A percentile compares a stretch with the other conserved stretches of the same genome.
Conservation (phyloP, 2,797 vertebrate species). For the Chrysocyon brachyurus region DNA sequence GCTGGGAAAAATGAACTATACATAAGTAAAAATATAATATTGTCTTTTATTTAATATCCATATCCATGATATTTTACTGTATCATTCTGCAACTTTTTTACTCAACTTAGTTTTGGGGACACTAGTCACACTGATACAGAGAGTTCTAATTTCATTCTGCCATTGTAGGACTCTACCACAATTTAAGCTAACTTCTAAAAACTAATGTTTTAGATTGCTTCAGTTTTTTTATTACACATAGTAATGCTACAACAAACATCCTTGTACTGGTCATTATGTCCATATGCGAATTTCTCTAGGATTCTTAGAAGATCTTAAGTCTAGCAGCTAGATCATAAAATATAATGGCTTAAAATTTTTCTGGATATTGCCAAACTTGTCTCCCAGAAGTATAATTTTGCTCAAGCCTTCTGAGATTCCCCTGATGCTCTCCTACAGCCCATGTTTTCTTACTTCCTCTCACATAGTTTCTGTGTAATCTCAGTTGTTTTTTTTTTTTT, state of each 20-base stretch:
- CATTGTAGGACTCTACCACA: neutral
- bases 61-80: too few species aligned
- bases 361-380: slow-evolving; percentile 12
- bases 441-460: neutral
- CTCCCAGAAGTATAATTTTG: neutral
- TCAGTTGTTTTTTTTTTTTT: neutral
- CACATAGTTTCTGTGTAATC: neutral
- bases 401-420: neutral
- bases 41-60: neutral
- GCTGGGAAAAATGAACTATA: neutral
- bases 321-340: neutral
- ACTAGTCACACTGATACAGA: neutral
- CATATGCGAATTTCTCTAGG: neutral
- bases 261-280: neutral
- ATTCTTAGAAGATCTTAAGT: neutral
- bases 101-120: neutral
- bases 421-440: neutral
- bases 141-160: neutral
- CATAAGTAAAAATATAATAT: neutral
- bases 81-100: neutral
- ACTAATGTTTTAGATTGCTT: neutral
- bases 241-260: neutral
- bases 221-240: neutral
- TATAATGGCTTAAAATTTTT: neutral
- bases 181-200: neutral